These are phyloP conservation scores for Plumapathes pennacea DNA, from an alignment of 92 coral and sea anemone genomes.

Conservation along the genomic window DNA sequence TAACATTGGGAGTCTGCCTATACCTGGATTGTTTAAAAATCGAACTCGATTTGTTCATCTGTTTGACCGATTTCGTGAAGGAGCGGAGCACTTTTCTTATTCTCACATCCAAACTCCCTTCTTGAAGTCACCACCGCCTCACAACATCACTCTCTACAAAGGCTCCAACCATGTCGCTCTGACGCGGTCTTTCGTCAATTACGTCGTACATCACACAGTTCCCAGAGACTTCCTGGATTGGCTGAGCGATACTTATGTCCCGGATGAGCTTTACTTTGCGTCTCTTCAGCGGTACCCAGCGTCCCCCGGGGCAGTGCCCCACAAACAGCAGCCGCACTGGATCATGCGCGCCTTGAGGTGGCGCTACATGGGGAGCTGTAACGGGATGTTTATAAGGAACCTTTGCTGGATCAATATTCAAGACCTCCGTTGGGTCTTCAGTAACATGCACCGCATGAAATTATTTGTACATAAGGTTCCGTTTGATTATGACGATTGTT, in stretches of 20 bases:
- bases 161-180: constrained; percentile 46
- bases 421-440: constrained; percentile 30
- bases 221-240: constrained; percentile 47
- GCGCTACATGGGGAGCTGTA: no score
- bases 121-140: constrained; percentile 27
- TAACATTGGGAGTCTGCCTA: constrained; percentile 20
- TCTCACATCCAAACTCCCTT: neutral
- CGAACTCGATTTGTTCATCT: constrained; percentile 2
- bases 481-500: constrained; percentile 4
- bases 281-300: constrained; percentile 43
- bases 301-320: constrained; percentile 8
- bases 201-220: constrained; percentile 10
- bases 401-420: constrained; percentile 9
- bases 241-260: constrained; percentile 24
- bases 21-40: constrained; percentile 1
- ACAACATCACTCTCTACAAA: constrained; percentile 29
- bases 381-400: neutral
- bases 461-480: constrained; percentile 36
- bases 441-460: neutral
- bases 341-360: constrained; percentile 26
- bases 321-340: constrained; percentile 6
- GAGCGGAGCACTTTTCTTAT: constrained; percentile 3
- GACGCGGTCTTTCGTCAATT: constrained; percentile 32
- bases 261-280: constrained; percentile 36
- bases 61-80: neutral